Base-by-base conservation (phyloP, 2,113 vertebrate species). In the Amphiprion percula region DNA sequence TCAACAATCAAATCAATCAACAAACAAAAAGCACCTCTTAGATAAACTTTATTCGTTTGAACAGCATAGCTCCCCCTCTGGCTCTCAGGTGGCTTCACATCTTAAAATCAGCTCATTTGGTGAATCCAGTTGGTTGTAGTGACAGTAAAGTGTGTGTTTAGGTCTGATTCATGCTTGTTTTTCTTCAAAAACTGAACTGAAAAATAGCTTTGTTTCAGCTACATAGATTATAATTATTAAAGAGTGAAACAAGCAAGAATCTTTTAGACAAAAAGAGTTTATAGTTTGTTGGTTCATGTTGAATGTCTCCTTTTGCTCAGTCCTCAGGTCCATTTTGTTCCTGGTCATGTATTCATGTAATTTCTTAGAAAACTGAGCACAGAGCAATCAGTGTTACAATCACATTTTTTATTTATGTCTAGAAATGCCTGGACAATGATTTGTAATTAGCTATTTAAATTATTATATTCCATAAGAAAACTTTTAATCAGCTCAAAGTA, bases 21-120 rank as follows among this genome's bases (percentile, higher is more conserved):
- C 46, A n/a, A 49, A 73, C 26, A 62, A 60, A 53, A 10, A 21
- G n/a, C 10, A n/a, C 52, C 5, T 49, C n/a, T 54, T 53, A 46
- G 68, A 44, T 16, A 23, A 12, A 33, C 49, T 46, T 41, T 10
- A 21, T 3, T 9, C 24, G 17, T 68, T 76, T 55, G 44, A 77
- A 77, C 74, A 80, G 44, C 58, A 72, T 8, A 82, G 84, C 88
- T 77, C 84, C 86, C 82, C 82, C 88, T 80, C 74, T 88, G 84
- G 86, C 77, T 80, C 64, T 64, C 23, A 66, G 46, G 60, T 59
- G 71, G 47, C 24, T 77, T 58, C 24, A 74, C 79, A 88, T 81
- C 70, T 72, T 41, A 61, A 59, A 56, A 8, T 23, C 46, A 19
- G 16, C 23, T 66, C 49, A 44, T 70, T 58, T 56, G 39, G 75